Conservation (phyloP, 2,888 invertebrate genomes). For the Amblyjoppa fuscipennis region DNA sequence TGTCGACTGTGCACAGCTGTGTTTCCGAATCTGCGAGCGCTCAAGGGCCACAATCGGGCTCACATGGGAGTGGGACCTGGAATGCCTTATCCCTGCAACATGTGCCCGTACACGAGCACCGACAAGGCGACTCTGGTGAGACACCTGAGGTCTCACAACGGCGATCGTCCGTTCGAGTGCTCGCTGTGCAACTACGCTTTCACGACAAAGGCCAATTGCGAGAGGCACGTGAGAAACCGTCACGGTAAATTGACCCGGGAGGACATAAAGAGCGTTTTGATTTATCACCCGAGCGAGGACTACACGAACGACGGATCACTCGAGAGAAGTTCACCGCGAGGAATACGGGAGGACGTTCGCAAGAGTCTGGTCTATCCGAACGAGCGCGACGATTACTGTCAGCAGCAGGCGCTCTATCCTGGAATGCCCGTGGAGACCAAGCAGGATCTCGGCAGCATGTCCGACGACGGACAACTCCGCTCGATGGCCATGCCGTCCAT, state of each 20-base stretch:
- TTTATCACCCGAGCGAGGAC: slow-evolving; percentile 95
- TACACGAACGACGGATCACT: slow-evolving; percentile 90
- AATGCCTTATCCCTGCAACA: slow-evolving; percentile 96
- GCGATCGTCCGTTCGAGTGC: slow-evolving; percentile 97
- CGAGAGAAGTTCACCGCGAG: slow-evolving; percentile 66
- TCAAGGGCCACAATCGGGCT: slow-evolving; percentile 96
- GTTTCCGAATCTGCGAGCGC: slow-evolving; percentile 94
- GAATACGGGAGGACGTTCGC: slow-evolving; percentile 78
- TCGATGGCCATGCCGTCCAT: slow-evolving; percentile 50
- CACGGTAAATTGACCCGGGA: slow-evolving; percentile 95
- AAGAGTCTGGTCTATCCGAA: slow-evolving; percentile 78
- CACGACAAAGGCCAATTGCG: slow-evolving; percentile 98
- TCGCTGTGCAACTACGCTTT: slow-evolving; percentile 98
- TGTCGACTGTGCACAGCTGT: slow-evolving; percentile 95
- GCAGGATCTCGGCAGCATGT: slow-evolving; percentile 38
- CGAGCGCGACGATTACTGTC: slow-evolving; percentile 71
- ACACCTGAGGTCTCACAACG: slow-evolving; percentile 97
- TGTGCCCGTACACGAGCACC: slow-evolving; percentile 95
- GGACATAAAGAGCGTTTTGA: slow-evolving; percentile 95
- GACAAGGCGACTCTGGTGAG: slow-evolving; percentile 97
- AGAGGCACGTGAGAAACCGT: slow-evolving; percentile 96
- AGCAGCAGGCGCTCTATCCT: slow-evolving; percentile 69
- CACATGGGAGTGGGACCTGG: slow-evolving; percentile 91
- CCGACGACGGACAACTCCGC: slow-evolving; percentile 50
- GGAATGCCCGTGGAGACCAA: slow-evolving; percentile 64